phyloP scores from a whole-genome alignment of 1,140 invertebrate genomes.

The Heliothis virescens region DNA sequence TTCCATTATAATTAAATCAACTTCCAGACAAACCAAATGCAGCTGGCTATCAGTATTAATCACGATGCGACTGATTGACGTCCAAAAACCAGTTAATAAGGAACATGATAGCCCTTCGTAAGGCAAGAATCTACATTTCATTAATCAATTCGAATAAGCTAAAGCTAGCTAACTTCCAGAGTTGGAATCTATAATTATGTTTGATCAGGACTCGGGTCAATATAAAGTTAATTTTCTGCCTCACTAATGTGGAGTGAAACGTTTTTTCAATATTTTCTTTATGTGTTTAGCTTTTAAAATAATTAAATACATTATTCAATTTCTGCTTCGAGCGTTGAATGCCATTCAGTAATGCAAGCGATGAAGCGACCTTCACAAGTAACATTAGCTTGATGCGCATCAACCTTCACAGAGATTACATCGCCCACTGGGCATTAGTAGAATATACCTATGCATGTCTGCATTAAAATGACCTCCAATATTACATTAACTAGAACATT shows the following conservation, averaged over 20 bases:
- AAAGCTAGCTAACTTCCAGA: not conserved
- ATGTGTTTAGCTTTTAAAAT: not conserved
- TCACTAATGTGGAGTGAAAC: conserved; percentile 13
- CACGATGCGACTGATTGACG: too few relatives aligned
- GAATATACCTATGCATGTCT: not conserved
- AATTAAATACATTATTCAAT: conserved; percentile 7
- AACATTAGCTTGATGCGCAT: conserved; percentile 29
- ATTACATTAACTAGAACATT: not conserved
- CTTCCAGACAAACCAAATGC: too few relatives aligned
- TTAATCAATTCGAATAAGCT: not conserved
- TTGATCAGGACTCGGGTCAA: conserved; percentile 8
- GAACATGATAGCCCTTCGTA: too few relatives aligned
- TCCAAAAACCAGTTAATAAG: too few relatives aligned
- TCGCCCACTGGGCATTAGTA: not conserved
- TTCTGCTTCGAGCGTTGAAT: not conserved
- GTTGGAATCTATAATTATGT: not conserved
- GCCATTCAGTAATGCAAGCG: conserved; percentile 15
- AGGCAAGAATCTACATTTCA: not conserved
- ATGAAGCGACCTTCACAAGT: conserved; percentile 26
- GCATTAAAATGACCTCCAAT: not conserved
- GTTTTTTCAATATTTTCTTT: not conserved
- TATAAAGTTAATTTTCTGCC: not conserved
- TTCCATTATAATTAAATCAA: too few relatives aligned
- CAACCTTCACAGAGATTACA: not conserved
- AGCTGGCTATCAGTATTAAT: too few relatives aligned